A percentile compares a stretch with the other conserved stretches of the same genome.
These are phyloP conservation scores for Chionodraco myersi DNA, from an alignment of 2,113 vertebrate species.

Conservation along the genomic window DNA sequence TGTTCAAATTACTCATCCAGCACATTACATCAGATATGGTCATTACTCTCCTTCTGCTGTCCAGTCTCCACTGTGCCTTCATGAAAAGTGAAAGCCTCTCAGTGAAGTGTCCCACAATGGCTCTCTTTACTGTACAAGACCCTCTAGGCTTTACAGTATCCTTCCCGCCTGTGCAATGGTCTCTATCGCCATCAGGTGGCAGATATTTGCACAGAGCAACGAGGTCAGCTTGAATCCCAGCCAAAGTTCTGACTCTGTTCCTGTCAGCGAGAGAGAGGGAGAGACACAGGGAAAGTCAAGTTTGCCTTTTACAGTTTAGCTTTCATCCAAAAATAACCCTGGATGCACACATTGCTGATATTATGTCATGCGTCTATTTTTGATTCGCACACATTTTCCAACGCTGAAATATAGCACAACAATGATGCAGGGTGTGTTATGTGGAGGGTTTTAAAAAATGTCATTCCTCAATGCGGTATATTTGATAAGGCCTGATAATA, in stretches of 20 bases:
- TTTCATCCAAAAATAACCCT: conserved; percentile 64
- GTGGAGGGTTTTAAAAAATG: background rate
- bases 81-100: conserved; percentile 32
- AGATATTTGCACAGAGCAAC: conserved; percentile 84
- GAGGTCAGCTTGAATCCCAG: conserved; percentile 85
- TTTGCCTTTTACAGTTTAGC: conserved; percentile 76
- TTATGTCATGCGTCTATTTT: conserved; percentile 25
- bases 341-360: conserved; percentile 54
- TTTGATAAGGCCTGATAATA: conserved; percentile 36
- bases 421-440: background rate
- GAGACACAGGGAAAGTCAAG: conserved; percentile 69
- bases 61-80: background rate
- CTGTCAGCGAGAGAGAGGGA: conserved; percentile 67
- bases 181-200: conserved; percentile 88
- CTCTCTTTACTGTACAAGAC: conserved; percentile 65
- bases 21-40: background rate
- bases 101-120: conserved; percentile 55
- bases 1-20: background rate
- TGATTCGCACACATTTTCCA: background rate
- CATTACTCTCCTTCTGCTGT: background rate
- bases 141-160: conserved; percentile 55
- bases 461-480: conserved; percentile 3
- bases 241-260: conserved; percentile 80
- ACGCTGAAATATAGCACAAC: background rate
- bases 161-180: conserved; percentile 58